Evolutionary conservation across 1,140 invertebrate species (phyloP), one percentile per base, ranked within the genome.

Genomic region (Ostrea edulis): DNA sequence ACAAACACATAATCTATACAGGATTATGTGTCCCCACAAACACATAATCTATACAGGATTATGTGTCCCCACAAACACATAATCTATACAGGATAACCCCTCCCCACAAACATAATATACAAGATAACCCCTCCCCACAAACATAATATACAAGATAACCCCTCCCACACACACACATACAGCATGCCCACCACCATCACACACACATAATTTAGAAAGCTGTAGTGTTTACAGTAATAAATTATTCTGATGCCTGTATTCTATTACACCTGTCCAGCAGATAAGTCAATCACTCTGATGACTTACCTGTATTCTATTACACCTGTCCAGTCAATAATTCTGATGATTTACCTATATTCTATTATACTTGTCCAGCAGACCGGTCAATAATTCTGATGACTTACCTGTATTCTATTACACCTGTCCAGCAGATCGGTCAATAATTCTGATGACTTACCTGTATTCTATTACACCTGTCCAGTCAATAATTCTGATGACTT

Each of bases 181-280:
- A 44, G 35, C 35, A 44, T 44, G 5, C 35, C 35, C n/a, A n/a
- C 35, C 35, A 44, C n/a, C n/a, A n/a, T n/a, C n/a, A n/a, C n/a
- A 44, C 35, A 44, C 5, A 44, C 35, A 44, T 44, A 44, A 44
- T 97, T 95, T 55, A 97, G 93, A 52, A 98, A 95, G 14, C 96
- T 96, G 53, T 98, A 94, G 91, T 97, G 96, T 82, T 96, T 93
- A 90, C 97, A 98, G 96, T 97, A 8, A 96, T 77, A 97, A 44
- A 44, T 44, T 44, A 52, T 17, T 11, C 77, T 65, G 58, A 0
- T 65, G 20, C 58, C 58, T 65, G 9, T 65, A 65, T 65, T n/a
- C 20, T 20, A 20, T 9, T 14, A 3, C 58, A 65, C 58, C 58
- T 65, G 11, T 97, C 95, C 55, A 97, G 93, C n/a, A 65, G 58